These are phyloP conservation scores for Phymorhynchus buccinoides DNA, from an alignment of 1,140 invertebrate species.

Conservation along the genomic window DNA sequence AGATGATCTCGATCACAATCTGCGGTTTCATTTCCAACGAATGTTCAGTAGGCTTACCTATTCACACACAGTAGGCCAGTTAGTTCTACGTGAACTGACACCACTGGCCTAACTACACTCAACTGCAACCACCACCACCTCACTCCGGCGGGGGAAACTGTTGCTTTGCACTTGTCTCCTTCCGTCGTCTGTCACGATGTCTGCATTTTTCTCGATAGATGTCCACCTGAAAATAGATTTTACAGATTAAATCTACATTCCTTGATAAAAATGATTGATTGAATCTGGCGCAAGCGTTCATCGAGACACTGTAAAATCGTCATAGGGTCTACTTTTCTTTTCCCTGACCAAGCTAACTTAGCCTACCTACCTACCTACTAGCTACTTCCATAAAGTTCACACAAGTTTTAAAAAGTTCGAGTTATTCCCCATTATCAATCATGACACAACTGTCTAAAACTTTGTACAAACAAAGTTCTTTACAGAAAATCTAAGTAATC, in stretches of 20 bases:
- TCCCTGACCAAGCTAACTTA: neutral
- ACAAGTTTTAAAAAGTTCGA: conserved; percentile 13
- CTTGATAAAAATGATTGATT: neutral
- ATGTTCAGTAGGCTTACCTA: neutral
- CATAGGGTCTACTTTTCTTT: neutral
- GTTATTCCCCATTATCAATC: conserved; percentile 28
- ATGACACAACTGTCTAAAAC: neutral
- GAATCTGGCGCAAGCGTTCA: neutral
- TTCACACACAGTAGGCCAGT: neutral
- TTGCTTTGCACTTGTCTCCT: neutral
- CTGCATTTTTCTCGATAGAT: conserved; percentile 4
- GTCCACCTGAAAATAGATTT: conserved; percentile 6
- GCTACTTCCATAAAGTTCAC: neutral
- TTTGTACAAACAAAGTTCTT: neutral
- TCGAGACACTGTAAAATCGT: neutral
- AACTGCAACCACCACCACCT: neutral
- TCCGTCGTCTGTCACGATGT: conserved; percentile 1
- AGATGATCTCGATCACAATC: neutral
- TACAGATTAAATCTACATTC: neutral
- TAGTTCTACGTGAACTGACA: neutral
- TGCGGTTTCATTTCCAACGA: conserved; percentile 14
- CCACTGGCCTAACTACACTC: neutral
- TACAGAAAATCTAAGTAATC: too few species aligned
- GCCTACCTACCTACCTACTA: too few species aligned
- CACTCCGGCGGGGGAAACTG: neutral